Evolutionary conservation across 2,797 vertebrate species (phyloP), one percentile per base, ranked within the genome.

Genomic region (Malurus splendens): DNA sequence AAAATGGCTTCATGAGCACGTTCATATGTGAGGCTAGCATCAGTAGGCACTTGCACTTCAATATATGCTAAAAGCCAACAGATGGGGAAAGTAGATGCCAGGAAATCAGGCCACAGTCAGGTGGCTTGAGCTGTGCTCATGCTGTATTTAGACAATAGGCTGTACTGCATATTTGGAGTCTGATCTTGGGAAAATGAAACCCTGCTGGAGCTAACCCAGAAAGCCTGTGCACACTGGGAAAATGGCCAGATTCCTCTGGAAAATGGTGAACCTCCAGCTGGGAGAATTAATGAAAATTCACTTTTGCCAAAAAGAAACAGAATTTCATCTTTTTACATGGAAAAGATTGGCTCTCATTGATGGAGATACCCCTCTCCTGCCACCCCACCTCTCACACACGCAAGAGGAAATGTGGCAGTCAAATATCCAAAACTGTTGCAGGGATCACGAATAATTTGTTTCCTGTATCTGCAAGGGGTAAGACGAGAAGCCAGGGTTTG

Each of bases 191-290:
- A 92, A 95, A 95, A 95, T 89, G 92, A 93, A 95, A 92, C 72
- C 90, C 89, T 93, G 94, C 91, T 93, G 90, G 90, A 92, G 92
- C 82, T 95, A 94, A 90, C 92, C 93, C 90, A 50, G 80, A 89
- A 88, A 92, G 89, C 64, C 70, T 90, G 93, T 91, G 84, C 93
- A 84, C 82, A 12, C 86, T 92, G 93, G 94, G 94, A 92, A 92
- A 91, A 90, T 71, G 73, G 92, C 94, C 95, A 95, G 59, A 96
- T 96, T 95, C 87, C 88, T 91, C 91, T 92, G 87, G 89, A 95
- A 93, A 94, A 93, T 68, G 54, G 90, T 90, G 71, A 91, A 57
- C 71, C 62, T 94, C 90, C 92, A 95, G 92, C 94, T 96, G 94
- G 56, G 91, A 89, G 88, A 93, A 94, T 89, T 93, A 93, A 96